These are phyloP conservation scores for Harpalus rufipes DNA, from an alignment of 2,888 invertebrate genomes.

Conservation along the genomic window DNA sequence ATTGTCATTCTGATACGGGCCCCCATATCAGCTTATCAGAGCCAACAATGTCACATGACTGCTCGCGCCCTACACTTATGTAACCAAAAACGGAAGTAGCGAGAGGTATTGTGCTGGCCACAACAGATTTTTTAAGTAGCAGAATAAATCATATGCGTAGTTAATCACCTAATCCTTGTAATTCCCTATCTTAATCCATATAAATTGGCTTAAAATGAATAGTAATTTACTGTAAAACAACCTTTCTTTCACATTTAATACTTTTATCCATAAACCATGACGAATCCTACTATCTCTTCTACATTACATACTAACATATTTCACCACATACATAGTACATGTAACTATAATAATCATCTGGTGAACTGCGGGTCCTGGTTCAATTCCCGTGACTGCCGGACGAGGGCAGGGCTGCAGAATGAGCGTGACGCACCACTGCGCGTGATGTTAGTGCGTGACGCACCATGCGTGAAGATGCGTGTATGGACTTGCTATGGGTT, in stretches of 20 bases:
- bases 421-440: neutral
- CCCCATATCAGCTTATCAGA: too few relatives aligned
- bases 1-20: too few relatives aligned
- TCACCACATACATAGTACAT: neutral
- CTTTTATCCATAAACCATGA: neutral
- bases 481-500: too few relatives aligned
- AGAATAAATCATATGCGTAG: too few relatives aligned
- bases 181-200: neutral
- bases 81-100: too few relatives aligned
- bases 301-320: neutral
- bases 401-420: neutral
- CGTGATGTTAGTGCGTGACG: neutral
- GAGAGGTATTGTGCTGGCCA: too few relatives aligned
- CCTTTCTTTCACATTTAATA: neutral
- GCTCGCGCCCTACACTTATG: too few relatives aligned
- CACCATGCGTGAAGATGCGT: neutral
- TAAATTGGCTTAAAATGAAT: neutral
- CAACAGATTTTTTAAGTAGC: too few relatives aligned
- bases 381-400: neutral
- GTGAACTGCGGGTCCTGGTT: neutral
- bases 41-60: too few relatives aligned
- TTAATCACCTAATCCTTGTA: too few relatives aligned
- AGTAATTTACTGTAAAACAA: neutral
- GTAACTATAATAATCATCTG: neutral
- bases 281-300: neutral